Conservation (phyloP, 2,113 vertebrate genomes). For the Propithecus coquereli region DNA sequence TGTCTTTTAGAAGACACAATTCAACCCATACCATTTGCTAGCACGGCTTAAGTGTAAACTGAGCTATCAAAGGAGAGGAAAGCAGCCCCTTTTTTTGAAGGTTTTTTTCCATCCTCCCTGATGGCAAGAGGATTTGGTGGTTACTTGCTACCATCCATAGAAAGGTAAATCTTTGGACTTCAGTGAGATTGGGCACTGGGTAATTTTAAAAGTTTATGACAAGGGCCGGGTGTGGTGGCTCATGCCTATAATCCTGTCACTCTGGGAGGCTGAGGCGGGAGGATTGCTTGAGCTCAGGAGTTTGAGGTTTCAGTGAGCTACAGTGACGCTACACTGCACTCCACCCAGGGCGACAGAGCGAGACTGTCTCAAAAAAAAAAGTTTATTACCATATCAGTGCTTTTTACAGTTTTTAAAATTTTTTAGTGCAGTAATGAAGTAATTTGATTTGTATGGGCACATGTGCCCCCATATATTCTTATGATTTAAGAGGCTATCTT, state of each 20-base stretch:
- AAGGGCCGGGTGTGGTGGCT: too few relatives aligned
- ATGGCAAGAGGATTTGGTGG: neutral
- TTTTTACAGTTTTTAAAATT: neutral
- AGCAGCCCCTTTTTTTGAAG: neutral
- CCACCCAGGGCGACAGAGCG: too few relatives aligned
- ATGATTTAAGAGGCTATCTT: neutral
- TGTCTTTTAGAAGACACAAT: neutral
- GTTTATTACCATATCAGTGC: neutral
- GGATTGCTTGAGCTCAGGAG: too few relatives aligned
- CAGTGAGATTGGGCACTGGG: neutral
- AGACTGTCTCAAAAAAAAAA: too few relatives aligned
- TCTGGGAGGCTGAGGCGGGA: too few relatives aligned
- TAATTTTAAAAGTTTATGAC: neutral
- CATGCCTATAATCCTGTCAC: too few relatives aligned
- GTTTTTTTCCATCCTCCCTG: neutral
- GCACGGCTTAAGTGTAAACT: neutral
- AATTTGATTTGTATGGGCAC: neutral
- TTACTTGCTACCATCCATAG: neutral
- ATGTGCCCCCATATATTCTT: rapidly evolving
- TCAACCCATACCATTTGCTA: neutral
- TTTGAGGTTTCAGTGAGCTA: too few relatives aligned
- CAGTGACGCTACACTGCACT: too few relatives aligned
- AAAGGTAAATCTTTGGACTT: too few relatives aligned
- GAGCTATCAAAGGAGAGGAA: neutral
- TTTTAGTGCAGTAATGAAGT: neutral